phyloP scores from a whole-genome alignment of 37 sponge, comb jelly and placozoan genomes.

The Beroe forskalii region DNA sequence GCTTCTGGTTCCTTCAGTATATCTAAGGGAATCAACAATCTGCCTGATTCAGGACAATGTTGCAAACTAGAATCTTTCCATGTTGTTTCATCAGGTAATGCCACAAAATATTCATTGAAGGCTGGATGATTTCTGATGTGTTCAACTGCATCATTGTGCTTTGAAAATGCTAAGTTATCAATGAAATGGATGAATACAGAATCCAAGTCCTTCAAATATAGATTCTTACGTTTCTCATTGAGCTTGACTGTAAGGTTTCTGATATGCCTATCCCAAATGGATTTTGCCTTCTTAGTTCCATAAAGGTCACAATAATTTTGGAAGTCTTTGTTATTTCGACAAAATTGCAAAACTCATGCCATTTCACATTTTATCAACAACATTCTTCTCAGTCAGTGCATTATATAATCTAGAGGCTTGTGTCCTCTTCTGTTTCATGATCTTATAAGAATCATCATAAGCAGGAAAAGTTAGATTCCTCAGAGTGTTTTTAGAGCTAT shows the following conservation, averaged over 20 bases:
- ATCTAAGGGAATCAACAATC: constrained; percentile 14
- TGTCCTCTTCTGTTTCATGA: not conserved
- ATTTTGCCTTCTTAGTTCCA: constrained; percentile 33
- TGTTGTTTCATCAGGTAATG: constrained; percentile 17
- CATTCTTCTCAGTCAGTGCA: constrained; percentile 39
- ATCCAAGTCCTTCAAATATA: constrained; percentile 43
- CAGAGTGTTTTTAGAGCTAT: not conserved
- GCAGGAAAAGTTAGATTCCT: not conserved
- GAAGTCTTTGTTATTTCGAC: constrained; percentile 8
- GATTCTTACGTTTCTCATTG: constrained; percentile 31
- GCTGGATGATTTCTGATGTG: constrained; percentile 21
- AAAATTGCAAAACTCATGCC: constrained; percentile 47
- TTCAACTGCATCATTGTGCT: constrained; percentile 1
- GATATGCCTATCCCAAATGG: constrained; percentile 11
- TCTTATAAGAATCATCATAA: constrained; percentile 8
- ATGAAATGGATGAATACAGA: constrained; percentile 25
- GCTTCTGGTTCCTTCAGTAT: constrained; percentile 51
- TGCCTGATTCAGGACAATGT: not conserved
- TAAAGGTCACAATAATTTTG: constrained; percentile 53
- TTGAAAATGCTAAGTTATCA: not conserved
- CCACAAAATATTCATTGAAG: constrained; percentile 31
- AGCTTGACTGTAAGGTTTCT: constrained; percentile 6
- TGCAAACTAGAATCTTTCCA: constrained; percentile 37
- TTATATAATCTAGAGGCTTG: constrained; percentile 27
- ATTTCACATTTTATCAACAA: constrained; percentile 41